Evolutionary conservation across 2,113 vertebrate species (phyloP), one percentile per base, ranked within the genome.

Genomic region (Pygoscelis antarcticus): DNA sequence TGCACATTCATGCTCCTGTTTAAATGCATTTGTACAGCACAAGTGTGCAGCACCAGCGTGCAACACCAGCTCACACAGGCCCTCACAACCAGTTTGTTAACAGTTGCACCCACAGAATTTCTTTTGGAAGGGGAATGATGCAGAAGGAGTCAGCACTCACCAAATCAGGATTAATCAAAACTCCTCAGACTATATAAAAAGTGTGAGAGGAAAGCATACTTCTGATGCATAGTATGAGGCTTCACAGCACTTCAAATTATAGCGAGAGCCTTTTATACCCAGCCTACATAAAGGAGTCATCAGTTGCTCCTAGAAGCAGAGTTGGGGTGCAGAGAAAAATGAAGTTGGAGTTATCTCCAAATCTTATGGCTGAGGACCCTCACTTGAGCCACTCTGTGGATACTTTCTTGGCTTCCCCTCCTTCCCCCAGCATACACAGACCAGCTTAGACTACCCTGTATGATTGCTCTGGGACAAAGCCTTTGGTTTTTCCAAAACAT

Each of bases 331-430:
- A 68, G 58, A 68, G 58, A 82, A 85, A 65, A 46, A 64, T 65
- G 16, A 64, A 55, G 18, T 4, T 30, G 16, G 29, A 46, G 3
- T 64, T 83, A 14, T 26, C 23, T 27, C 40, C 58, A 92, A 52
- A 52, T 60, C 26, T 88, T 36, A 65, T 2, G 3, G 40, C 58
- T 86, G 13, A 86, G 49, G 9, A 47, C 7, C 7, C 40, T 77
- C 40, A 54, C 46, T 27, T 0, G 3, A 80, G 16, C 30, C 20
- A 17, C 29, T 9, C 1, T 8, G 8, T 4, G 3, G 26, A 3
- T 36, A 46, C 69, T 68, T 90, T 72, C 42, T 68, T 54, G 40
- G 14, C 42, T 72, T 64, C 5, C 29, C 7, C 11, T 65, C 21
- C 26, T 72, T 55, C 49, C 47, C 15, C 11, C 52, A 77, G 30